These are phyloP conservation scores for Emydura subglobosa DNA, from an alignment of 2,113 vertebrate species.

Conservation along the genomic window DNA sequence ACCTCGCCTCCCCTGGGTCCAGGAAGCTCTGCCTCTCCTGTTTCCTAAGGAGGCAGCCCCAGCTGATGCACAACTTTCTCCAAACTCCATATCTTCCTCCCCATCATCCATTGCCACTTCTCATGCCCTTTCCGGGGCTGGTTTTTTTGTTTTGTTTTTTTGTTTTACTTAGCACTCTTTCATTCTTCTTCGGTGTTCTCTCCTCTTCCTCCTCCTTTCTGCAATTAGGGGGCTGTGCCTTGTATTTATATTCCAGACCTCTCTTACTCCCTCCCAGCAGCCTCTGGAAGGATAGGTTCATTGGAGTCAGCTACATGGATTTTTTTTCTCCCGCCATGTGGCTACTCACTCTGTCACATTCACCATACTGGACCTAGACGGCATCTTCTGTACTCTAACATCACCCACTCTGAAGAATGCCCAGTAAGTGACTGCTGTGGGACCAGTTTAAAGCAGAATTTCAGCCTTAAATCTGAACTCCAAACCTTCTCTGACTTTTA, in stretches of 20 bases:
- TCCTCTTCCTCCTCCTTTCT: neutral
- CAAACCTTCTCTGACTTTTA: neutral
- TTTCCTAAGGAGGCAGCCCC: neutral
- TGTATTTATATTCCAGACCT: neutral
- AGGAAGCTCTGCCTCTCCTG: no score
- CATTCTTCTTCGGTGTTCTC: neutral
- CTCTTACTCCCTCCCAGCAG: neutral
- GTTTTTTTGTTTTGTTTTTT: neutral
- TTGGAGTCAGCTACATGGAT: neutral
- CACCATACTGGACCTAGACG: neutral
- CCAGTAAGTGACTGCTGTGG: neutral
- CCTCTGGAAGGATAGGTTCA: neutral
- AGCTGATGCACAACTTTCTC: neutral
- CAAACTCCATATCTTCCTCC: neutral
- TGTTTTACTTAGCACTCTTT: neutral
- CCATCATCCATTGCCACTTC: neutral
- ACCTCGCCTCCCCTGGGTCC: no score
- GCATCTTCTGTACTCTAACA: neutral
- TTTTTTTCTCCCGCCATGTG: neutral
- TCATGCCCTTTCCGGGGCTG: neutral
- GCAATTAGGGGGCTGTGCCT: neutral
- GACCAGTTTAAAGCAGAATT: neutral
- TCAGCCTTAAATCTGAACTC: neutral
- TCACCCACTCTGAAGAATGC: neutral
- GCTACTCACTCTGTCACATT: neutral